Conservation (phyloP, 1,140 invertebrate genomes). For the Procambarus virginalis region DNA sequence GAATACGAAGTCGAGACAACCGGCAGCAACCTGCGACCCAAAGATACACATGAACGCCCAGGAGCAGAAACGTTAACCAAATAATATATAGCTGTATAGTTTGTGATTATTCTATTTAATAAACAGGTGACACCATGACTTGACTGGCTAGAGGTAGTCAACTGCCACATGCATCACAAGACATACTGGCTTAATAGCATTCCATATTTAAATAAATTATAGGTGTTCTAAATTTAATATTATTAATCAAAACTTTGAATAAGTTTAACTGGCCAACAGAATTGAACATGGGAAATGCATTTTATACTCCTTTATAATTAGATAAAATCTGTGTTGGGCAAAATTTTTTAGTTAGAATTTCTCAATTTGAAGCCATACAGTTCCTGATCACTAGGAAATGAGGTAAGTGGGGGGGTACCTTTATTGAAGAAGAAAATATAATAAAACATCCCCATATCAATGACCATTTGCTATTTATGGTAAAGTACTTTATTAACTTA, state of each 20-base stretch:
- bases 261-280: slow-evolving; percentile 23
- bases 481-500: not conserved
- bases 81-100: slow-evolving; percentile 58
- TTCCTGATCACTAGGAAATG: not conserved
- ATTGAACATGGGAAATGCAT: slow-evolving; percentile 21
- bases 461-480: not conserved
- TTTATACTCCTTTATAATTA: slow-evolving; percentile 26
- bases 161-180: slow-evolving; percentile 47
- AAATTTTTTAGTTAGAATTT: not conserved
- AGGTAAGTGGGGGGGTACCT: not conserved
- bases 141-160: slow-evolving; percentile 39
- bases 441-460: not conserved
- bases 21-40: no score
- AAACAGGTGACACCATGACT: slow-evolving; percentile 44
- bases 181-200: slow-evolving; percentile 51
- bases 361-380: not conserved
- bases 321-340: not conserved
- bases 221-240: slow-evolving; percentile 44
- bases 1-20: no score
- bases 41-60: no score
- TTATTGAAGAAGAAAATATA: not conserved
- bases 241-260: slow-evolving; percentile 22
- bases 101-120: slow-evolving; percentile 49
- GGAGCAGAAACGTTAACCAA: no score
- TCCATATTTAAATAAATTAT: slow-evolving; percentile 50